Conservation (phyloP, 2,797 vertebrate genomes). For the Myotis pilosus region DNA sequence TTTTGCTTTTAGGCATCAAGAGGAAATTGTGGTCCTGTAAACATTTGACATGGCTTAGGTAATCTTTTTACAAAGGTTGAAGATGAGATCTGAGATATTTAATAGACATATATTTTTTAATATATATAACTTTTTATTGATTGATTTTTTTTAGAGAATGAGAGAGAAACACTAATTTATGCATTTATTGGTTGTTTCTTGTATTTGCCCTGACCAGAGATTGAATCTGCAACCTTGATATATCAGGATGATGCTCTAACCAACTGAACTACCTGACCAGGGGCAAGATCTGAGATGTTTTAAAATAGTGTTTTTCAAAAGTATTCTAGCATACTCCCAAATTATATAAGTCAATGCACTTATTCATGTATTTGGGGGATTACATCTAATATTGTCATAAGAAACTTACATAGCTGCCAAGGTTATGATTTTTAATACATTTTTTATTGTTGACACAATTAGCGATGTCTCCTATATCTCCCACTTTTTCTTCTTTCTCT, state of each 20-base stretch:
- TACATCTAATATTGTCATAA: not conserved
- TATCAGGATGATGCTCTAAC: not conserved
- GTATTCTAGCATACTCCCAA: not conserved
- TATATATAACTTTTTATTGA: not conserved
- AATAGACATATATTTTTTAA: not conserved
- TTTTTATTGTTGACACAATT: not conserved
- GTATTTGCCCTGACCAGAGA: not conserved
- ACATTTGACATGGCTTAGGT: not conserved
- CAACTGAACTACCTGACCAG: not conserved
- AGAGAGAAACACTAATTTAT: not conserved
- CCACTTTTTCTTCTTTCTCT: too few species aligned
- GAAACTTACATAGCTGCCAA: not conserved
- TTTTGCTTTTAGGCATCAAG: not conserved
- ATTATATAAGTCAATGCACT: not conserved
- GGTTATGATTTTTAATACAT: not conserved
- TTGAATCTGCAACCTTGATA: not conserved
- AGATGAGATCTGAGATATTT: not conserved
- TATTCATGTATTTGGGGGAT: not conserved
- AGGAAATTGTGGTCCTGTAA: not conserved
- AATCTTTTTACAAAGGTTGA: not conserved
- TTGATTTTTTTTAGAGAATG: not conserved
- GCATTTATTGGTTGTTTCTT: not conserved
- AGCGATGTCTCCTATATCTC: too few species aligned
- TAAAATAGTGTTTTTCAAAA: not conserved
- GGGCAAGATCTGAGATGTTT: not conserved